phyloP scores from a whole-genome alignment of 2,797 vertebrate species.

The Microcaecilia unicolor region DNA sequence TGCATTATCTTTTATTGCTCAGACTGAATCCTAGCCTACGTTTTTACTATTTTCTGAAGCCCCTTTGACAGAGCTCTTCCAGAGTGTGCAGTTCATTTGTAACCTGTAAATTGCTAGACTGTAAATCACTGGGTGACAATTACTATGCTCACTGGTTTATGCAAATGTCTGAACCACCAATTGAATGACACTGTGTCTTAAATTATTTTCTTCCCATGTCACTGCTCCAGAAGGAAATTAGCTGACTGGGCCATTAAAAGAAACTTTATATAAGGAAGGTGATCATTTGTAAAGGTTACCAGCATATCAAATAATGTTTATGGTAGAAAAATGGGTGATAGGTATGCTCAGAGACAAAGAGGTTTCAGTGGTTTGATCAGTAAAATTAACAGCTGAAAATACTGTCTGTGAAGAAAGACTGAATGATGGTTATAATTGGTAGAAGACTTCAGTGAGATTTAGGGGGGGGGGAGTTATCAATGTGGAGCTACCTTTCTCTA shows the following conservation, averaged over 20 bases:
- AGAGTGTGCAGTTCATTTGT: fast-evolving
- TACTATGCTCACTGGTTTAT: not conserved
- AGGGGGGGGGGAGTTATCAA: too few relatives aligned
- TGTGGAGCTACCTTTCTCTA: too few relatives aligned
- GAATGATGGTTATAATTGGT: too few relatives aligned
- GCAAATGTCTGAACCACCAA: not conserved
- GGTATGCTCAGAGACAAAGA: too few relatives aligned
- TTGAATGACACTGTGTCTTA: not conserved
- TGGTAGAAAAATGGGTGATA: not conserved
- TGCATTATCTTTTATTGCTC: fast-evolving
- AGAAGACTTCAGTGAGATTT: too few relatives aligned
- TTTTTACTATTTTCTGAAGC: too few relatives aligned
- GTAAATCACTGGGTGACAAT: not conserved
- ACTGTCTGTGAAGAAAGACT: too few relatives aligned
- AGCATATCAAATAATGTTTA: fast-evolving
- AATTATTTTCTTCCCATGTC: not conserved
- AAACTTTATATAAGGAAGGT: not conserved
- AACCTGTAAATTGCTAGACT: not conserved
- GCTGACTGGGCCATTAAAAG: constrained; percentile 7
- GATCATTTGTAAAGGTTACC: not conserved
- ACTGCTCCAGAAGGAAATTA: too few relatives aligned
- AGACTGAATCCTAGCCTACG: not conserved
- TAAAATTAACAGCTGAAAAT: too few relatives aligned
- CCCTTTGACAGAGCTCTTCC: fast-evolving
- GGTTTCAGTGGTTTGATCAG: too few relatives aligned